These are phyloP conservation scores for Ectropis crepuscularia DNA, from an alignment of 2,888 invertebrate genomes.

Conservation along the genomic window DNA sequence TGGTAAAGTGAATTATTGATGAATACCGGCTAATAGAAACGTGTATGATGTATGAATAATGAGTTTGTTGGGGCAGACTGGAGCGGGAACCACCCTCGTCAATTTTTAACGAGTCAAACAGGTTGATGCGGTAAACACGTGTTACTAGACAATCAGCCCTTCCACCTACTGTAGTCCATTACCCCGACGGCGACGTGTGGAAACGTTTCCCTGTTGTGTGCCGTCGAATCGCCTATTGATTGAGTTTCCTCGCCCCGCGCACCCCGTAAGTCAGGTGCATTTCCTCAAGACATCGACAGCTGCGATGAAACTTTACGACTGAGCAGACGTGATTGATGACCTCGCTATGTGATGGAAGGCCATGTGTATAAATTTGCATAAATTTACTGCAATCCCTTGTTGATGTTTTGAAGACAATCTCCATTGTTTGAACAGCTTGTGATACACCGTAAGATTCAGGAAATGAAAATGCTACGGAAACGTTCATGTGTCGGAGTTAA, in stretches of 20 bases:
- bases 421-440: not conserved
- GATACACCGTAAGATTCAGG: not conserved
- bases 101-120: slow-evolving; percentile 58
- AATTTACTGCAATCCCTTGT: not conserved
- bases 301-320: slow-evolving; percentile 19
- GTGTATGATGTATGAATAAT: slow-evolving; percentile 41
- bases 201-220: slow-evolving; percentile 53
- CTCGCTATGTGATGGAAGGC: slow-evolving; percentile 3
- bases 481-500: slow-evolving; percentile 38
- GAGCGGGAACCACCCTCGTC: slow-evolving; percentile 35
- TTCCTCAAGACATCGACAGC: slow-evolving; percentile 50
- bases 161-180: slow-evolving; percentile 39
- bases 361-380: slow-evolving; percentile 8
- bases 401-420: not conserved
- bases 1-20: slow-evolving; percentile 33
- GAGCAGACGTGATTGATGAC: slow-evolving; percentile 33
- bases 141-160: slow-evolving; percentile 47
- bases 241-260: slow-evolving; percentile 56
- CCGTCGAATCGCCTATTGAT: slow-evolving; percentile 68
- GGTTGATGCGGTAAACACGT: slow-evolving; percentile 48
- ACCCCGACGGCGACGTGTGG: slow-evolving; percentile 50
- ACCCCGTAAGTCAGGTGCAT: slow-evolving; percentile 57
- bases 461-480: slow-evolving; percentile 5
- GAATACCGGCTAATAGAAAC: slow-evolving; percentile 37
- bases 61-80: slow-evolving; percentile 33